These are phyloP conservation scores for Dipodomys stephensi DNA, from an alignment of 2,113 vertebrate species.

Conservation along the genomic window DNA sequence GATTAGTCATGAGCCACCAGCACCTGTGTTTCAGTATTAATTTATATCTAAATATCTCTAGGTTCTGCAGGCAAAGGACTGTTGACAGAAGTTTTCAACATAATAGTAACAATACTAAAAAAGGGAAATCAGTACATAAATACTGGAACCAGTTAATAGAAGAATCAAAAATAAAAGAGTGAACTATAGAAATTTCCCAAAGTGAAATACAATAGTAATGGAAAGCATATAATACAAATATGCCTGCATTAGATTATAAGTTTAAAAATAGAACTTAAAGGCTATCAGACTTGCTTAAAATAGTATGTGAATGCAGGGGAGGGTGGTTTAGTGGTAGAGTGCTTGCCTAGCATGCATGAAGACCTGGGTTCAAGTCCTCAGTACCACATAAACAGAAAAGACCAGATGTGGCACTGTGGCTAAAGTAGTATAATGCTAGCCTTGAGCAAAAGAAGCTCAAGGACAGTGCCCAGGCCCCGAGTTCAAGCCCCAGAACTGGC, in stretches of 20 bases:
- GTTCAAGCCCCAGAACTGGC: too few species aligned
- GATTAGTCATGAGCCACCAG: too few species aligned
- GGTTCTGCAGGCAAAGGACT: neutral
- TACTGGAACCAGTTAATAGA: neutral
- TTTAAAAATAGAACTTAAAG: neutral
- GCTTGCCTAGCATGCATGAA: too few species aligned
- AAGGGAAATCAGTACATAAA: conserved; percentile 2
- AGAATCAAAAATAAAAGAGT: neutral
- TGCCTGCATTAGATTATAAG: neutral
- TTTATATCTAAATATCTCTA: neutral
- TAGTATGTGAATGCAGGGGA: neutral
- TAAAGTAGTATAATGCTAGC: too few species aligned
- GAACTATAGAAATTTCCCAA: neutral
- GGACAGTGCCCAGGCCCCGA: too few species aligned
- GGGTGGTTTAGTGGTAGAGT: too few species aligned
- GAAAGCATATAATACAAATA: neutral
- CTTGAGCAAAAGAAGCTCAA: too few species aligned
- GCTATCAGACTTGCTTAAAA: neutral
- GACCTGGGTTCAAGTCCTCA: too few species aligned
- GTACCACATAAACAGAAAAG: too few species aligned
- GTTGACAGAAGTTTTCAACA: neutral
- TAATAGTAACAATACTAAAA: neutral
- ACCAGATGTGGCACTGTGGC: too few species aligned
- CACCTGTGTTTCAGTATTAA: too few species aligned
- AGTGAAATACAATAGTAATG: neutral